Evolutionary conservation across 2,888 invertebrate genomes (phyloP).

Genomic region (Blera fallax): DNA sequence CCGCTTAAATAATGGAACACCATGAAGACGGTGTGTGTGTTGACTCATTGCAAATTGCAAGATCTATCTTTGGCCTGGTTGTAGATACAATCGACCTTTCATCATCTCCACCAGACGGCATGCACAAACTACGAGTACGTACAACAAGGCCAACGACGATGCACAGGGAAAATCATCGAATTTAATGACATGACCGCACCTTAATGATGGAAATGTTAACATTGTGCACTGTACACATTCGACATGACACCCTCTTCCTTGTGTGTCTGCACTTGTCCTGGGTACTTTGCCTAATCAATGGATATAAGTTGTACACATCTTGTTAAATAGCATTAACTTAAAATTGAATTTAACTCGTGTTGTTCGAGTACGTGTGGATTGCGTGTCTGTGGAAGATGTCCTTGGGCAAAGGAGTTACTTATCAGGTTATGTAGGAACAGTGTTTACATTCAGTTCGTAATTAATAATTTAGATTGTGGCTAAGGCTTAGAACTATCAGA

Average conservation of each 20-base stretch:
- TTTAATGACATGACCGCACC: constrained; percentile 37
- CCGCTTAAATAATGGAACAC: constrained; percentile 26
- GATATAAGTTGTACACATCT: neutral
- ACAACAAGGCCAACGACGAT: neutral
- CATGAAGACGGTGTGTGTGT: neutral
- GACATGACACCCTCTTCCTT: neutral
- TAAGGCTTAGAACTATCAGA: neutral
- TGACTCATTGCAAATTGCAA: constrained; percentile 24
- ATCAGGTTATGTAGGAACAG: constrained; percentile 3
- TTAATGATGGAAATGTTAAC: constrained; percentile 31
- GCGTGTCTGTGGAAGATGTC: neutral
- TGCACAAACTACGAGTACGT: no score
- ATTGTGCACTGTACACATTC: constrained; percentile 2
- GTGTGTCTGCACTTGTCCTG: neutral
- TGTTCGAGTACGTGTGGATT: neutral
- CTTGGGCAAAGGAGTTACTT: neutral
- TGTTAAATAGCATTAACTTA: constrained; percentile 5
- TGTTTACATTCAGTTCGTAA: constrained; percentile 34
- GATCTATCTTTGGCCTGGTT: neutral
- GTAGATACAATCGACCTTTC: neutral
- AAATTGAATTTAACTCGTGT: constrained; percentile 41
- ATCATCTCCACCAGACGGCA: neutral
- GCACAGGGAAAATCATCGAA: constrained; percentile 6
- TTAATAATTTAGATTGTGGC: constrained; percentile 26
- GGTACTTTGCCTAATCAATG: neutral